Base-by-base conservation (phyloP, 2,888 invertebrate genomes). In the Slavum lentiscoides region DNA sequence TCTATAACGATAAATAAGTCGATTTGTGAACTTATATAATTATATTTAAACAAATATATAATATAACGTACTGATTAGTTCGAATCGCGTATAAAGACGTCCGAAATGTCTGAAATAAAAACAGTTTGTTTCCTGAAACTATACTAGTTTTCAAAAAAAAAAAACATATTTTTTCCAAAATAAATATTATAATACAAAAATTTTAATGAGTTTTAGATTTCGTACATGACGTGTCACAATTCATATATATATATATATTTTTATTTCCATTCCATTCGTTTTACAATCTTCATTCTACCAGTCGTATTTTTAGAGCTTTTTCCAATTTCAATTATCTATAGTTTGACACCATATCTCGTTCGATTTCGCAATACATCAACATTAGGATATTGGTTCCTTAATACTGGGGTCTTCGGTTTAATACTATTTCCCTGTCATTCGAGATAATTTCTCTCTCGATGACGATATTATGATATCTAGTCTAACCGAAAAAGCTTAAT, bases 291-390 rank as follows among this genome's bases (percentile, higher is more conserved):
- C 37, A 37, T 19, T 37, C 1, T 21, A 43, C 67, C n/a, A 67
- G 43, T 21, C 11, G 17, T 30, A 0, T 17, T 37, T 62, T 23
- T 30, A 49, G 13, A 17, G 55, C 6, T 55, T 55, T 62, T 62
- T 62, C 30, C 62, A 37, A 64, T 37, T 37, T 37, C 62, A 64
- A 64, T 37, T 37, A 64, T 64, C 64, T 64, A 4, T 30, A 67
- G n/a, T 43, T 69, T 17, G 23, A 68, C 17, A 11, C 19, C 11
- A 49, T 4, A 49, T 53, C 9, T 39, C 39, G n/a, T 39, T 39
- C 66, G 39, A 43, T 66, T 43, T n/a, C n/a, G 21, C 43, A 67
- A 67, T 43, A 37, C 64, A 64, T 64, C 30, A 23, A 23, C 37
- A 64, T 64, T 55, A 55, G 55, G 55, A 55, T 19, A 19, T 55